These are phyloP conservation scores for Sialis fuliginosa DNA, from an alignment of 2,888 invertebrate genomes.

Conservation along the genomic window DNA sequence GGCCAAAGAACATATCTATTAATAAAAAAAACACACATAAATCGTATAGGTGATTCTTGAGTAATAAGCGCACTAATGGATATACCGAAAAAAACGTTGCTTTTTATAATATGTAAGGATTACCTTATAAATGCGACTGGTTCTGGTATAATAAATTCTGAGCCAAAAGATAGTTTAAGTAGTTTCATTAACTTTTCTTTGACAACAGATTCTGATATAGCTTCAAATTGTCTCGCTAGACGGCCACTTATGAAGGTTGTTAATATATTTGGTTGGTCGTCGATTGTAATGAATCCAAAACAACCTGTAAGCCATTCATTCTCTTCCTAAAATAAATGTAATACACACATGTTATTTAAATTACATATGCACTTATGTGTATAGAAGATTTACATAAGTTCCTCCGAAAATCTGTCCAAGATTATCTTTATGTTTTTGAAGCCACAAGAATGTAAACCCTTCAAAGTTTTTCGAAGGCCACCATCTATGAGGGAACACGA, in stretches of 20 bases:
- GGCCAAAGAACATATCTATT: no score
- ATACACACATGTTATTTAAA: neutral
- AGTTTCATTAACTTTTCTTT: conserved; percentile 32
- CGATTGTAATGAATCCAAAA: conserved; percentile 39
- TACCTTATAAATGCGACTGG: conserved; percentile 32
- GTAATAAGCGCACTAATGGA: no score
- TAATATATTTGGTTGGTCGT: conserved; percentile 38
- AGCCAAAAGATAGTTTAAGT: conserved; percentile 32
- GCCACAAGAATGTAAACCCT: neutral
- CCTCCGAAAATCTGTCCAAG: neutral
- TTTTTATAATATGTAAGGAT: no score
- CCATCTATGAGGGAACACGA: conserved; percentile 47
- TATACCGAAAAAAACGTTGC: no score
- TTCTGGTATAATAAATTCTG: conserved; percentile 31
- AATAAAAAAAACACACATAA: no score
- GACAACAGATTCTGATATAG: conserved; percentile 29
- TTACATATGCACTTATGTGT: no score
- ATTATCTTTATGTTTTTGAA: neutral
- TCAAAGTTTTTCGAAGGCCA: conserved; percentile 27
- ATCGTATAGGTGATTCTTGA: no score
- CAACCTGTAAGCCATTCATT: conserved; percentile 42
- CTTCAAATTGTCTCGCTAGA: conserved; percentile 42
- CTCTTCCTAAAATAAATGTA: conserved; percentile 7
- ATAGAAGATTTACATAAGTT: neutral
- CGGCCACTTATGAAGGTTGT: conserved; percentile 47